phyloP scores from a whole-genome alignment of 2,888 invertebrate genomes.

The Abscondita cerata region DNA sequence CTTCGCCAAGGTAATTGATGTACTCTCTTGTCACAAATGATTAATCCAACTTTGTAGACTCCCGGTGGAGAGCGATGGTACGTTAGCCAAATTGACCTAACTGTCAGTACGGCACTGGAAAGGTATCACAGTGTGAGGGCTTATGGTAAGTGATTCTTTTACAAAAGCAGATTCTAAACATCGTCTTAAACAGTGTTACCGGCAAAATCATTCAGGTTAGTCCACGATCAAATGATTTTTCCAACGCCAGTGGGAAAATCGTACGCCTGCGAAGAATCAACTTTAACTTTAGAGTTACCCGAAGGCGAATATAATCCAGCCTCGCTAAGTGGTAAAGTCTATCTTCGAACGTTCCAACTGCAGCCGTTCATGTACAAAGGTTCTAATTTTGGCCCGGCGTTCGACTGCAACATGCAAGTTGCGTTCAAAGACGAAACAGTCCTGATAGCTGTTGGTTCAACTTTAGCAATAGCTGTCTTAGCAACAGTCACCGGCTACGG shows the following conservation, averaged over 20 bases:
- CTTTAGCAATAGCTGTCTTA: constrained; percentile 81
- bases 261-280: constrained; percentile 77
- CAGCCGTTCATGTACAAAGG: constrained; percentile 91
- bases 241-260: constrained; percentile 89
- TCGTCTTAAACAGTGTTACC: constrained; percentile 24
- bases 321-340: constrained; percentile 52
- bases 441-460: constrained; percentile 83
- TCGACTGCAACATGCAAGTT: constrained; percentile 68
- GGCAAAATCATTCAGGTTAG: constrained; percentile 53
- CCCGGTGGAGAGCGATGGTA: constrained; percentile 92
- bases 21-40: not conserved
- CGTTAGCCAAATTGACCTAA: constrained; percentile 76
- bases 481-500: constrained; percentile 86
- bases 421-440: constrained; percentile 81
- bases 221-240: constrained; percentile 70
- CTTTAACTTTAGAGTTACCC: constrained; percentile 65
- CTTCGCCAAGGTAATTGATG: constrained; percentile 75
- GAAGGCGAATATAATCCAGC: constrained; percentile 51
- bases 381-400: constrained; percentile 72
- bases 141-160: constrained; percentile 45
- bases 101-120: constrained; percentile 66
- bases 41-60: constrained; percentile 64
- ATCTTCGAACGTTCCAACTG: constrained; percentile 59
- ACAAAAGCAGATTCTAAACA: not conserved
- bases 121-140: constrained; percentile 52